Percentiles rank a stretch among this genome's conserved stretches.
Evolutionary conservation across 1,140 invertebrate genomes (phyloP).

Genomic region (Drosophila athabasca): DNA sequence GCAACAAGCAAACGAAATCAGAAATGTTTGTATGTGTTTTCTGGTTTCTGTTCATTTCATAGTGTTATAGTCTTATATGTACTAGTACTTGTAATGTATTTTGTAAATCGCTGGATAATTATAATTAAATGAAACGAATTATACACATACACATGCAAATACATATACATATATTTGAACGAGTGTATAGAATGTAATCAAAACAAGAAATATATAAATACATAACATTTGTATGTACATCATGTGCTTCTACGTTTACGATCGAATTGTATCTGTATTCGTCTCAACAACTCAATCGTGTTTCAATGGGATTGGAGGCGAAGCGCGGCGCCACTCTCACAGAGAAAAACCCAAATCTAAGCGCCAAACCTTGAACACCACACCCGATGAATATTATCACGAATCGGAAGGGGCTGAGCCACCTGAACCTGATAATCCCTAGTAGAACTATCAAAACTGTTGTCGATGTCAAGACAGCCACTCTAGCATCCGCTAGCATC

Average conservation of each 20-base stretch:
- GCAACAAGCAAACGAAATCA: constrained; percentile 5
- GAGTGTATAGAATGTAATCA: constrained; percentile 59
- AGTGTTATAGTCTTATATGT: constrained; percentile 43
- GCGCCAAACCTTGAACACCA: too few relatives aligned
- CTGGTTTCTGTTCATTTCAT: constrained; percentile 65
- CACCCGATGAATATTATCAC: too few relatives aligned
- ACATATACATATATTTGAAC: constrained; percentile 50
- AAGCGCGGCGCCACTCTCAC: too few relatives aligned
- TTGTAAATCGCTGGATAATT: constrained; percentile 52
- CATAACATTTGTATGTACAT: constrained; percentile 5
- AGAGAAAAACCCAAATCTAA: too few relatives aligned
- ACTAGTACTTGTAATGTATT: constrained; percentile 54
- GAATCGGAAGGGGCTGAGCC: too few relatives aligned
- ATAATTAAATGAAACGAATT: constrained; percentile 61
- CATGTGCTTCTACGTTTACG: constrained; percentile 56
- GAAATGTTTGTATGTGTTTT: constrained; percentile 42
- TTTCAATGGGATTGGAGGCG: neutral
- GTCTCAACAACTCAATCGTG: constrained; percentile 6
- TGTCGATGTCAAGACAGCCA: too few relatives aligned
- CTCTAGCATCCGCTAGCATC: too few relatives aligned
- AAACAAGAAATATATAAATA: constrained; percentile 54
- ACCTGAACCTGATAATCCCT: too few relatives aligned
- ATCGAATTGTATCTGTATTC: constrained; percentile 26
- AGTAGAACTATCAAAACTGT: too few relatives aligned
- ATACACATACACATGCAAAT: constrained; percentile 32